Evolutionary conservation across 2,888 invertebrate species (phyloP).

Genomic region (Mayetiola destructor): DNA sequence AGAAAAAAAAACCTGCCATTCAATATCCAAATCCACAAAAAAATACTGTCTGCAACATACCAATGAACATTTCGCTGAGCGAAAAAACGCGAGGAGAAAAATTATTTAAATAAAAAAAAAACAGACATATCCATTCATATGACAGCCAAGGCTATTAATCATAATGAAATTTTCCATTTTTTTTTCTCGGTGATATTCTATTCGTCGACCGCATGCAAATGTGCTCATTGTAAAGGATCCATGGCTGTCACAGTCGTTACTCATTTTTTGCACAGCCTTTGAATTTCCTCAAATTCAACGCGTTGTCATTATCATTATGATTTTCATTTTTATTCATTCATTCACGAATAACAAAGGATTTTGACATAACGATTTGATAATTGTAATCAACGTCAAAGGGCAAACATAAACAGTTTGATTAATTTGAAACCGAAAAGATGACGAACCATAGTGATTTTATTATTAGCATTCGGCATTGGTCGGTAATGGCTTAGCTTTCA

Average conservation of each 20-base stretch:
- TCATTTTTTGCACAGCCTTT: neutral
- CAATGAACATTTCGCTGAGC: neutral
- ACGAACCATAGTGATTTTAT: too few relatives aligned
- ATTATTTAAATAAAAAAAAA: too few relatives aligned
- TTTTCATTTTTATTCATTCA: neutral
- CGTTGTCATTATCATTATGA: too few relatives aligned
- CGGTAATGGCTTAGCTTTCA: too few relatives aligned
- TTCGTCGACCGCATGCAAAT: neutral
- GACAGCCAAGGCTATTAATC: neutral
- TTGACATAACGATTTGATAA: neutral
- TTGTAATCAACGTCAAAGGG: neutral
- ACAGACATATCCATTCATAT: slow-evolving; percentile 1
- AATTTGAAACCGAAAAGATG: too few relatives aligned
- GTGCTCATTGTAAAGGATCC: neutral
- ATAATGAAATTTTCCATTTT: neutral
- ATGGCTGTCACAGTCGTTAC: neutral
- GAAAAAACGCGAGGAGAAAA: too few relatives aligned
- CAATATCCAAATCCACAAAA: neutral
- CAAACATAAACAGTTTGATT: too few relatives aligned
- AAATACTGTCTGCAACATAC: neutral
- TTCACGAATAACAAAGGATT: neutral
- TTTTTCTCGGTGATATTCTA: neutral
- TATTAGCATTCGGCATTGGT: too few relatives aligned
- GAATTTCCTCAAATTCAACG: too few relatives aligned
- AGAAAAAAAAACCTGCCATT: too few relatives aligned